phyloP scores from a whole-genome alignment of 1,140 invertebrate species.

The Halyomorpha halys region DNA sequence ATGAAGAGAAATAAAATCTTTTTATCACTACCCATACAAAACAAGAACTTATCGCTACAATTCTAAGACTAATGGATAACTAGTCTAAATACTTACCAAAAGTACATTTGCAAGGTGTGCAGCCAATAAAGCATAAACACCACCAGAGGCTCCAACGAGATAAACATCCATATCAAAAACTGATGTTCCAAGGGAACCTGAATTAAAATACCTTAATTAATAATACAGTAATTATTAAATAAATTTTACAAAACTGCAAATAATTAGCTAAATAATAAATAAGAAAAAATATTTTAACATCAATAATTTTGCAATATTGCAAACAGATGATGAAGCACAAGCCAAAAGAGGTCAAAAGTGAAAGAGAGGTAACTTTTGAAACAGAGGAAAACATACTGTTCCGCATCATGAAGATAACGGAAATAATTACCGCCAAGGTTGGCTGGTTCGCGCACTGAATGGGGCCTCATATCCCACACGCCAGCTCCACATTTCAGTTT shows the following conservation, averaged over 20 bases:
- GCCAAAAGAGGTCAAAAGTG: background rate
- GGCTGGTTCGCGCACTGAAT: background rate
- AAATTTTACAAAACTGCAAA: background rate
- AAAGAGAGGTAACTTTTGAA: conserved; percentile 5
- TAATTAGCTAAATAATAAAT: background rate
- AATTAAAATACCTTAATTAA: conserved; percentile 27
- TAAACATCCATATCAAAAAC: conserved; percentile 90
- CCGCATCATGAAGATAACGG: background rate
- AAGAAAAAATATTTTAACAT: background rate
- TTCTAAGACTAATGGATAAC: no score
- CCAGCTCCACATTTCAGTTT: background rate
- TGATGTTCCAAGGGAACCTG: conserved; percentile 81
- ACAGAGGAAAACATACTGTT: conserved; percentile 7
- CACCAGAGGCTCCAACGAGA: conserved; percentile 87
- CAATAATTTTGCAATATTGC: no score
- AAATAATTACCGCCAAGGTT: conserved; percentile 8
- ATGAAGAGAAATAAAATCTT: no score
- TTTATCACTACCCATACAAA: no score
- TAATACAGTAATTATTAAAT: background rate
- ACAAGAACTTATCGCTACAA: no score
- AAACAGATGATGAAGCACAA: background rate
- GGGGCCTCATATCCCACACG: no score
- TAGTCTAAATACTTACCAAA: conserved; percentile 42
- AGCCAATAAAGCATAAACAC: conserved; percentile 84
- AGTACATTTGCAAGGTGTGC: conserved; percentile 91